Evolutionary conservation across 2,888 invertebrate species (phyloP).

Genomic region (Euzophera pinguis): DNA sequence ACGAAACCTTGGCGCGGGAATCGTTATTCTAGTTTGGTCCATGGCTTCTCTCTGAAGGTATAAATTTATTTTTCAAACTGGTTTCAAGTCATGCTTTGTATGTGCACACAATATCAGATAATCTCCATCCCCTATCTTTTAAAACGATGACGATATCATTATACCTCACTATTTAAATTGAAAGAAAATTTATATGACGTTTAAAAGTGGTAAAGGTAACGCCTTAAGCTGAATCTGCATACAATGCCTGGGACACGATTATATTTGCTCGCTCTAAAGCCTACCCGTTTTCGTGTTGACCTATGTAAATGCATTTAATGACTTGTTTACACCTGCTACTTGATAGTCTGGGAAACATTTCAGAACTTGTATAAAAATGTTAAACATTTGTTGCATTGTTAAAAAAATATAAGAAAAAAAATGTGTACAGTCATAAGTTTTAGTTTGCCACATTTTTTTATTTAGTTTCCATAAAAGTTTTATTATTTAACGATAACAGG

Average conservation of each 20-base stretch:
- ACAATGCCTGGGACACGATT: conserved; percentile 50
- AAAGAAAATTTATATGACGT: conserved; percentile 53
- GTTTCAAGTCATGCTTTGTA: not conserved
- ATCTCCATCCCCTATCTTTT: conserved; percentile 32
- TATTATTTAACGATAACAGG: too few species aligned
- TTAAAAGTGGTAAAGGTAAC: conserved; percentile 50
- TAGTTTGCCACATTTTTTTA: too few species aligned
- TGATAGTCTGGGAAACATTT: conserved; percentile 5
- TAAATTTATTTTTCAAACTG: not conserved
- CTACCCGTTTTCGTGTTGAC: conserved; percentile 33
- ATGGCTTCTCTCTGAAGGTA: too few species aligned
- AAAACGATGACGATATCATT: conserved; percentile 50
- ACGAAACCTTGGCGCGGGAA: too few species aligned
- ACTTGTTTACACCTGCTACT: conserved; percentile 28
- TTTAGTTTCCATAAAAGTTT: too few species aligned
- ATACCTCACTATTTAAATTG: conserved; percentile 43
- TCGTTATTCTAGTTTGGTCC: too few species aligned
- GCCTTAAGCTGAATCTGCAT: conserved; percentile 63
- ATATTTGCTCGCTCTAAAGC: conserved; percentile 21
- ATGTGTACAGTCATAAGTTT: not conserved
- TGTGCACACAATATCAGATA: not conserved
- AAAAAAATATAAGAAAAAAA: not conserved
- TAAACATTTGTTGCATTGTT: not conserved
- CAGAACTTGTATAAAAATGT: not conserved
- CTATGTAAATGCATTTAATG: conserved; percentile 37